Percentiles rank a stretch among this genome's conserved stretches.
Evolutionary conservation across 1,140 invertebrate species (phyloP).

Genomic region (Tetraneura akinire): DNA sequence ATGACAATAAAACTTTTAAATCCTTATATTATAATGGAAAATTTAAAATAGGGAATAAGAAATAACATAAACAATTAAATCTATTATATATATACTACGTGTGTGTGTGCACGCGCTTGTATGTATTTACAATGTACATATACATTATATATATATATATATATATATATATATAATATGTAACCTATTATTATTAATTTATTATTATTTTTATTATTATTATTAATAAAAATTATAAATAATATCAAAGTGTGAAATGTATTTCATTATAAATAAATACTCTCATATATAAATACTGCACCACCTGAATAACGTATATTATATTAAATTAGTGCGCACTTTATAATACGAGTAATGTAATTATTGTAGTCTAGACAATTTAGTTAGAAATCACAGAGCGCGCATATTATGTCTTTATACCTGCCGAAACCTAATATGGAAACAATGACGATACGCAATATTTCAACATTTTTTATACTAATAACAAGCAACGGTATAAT

Average conservation of each 20-base stretch:
- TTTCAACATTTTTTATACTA: slow-evolving; percentile 9
- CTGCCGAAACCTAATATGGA: slow-evolving; percentile 19
- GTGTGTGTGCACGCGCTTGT: too few relatives aligned
- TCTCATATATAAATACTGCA: background rate
- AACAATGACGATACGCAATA: slow-evolving; percentile 28
- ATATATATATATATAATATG: too few relatives aligned
- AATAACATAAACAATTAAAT: too few relatives aligned
- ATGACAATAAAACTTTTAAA: too few relatives aligned
- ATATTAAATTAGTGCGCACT: background rate
- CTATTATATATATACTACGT: too few relatives aligned
- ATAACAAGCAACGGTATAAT: background rate
- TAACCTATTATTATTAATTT: too few relatives aligned
- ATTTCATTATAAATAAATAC: background rate
- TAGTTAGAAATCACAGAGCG: background rate
- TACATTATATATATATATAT: too few relatives aligned
- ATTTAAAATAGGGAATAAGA: too few relatives aligned
- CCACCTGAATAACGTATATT: background rate
- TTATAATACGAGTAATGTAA: too few relatives aligned
- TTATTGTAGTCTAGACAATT: slow-evolving; percentile 15
- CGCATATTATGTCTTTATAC: slow-evolving; percentile 7
- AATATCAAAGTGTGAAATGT: slow-evolving; percentile 3
- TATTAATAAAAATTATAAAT: slow-evolving; percentile 3
- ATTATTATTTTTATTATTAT: slow-evolving; percentile 1
- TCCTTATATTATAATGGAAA: too few relatives aligned
- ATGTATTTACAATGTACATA: too few relatives aligned